A percentile compares a stretch with the other conserved stretches of the same genome.
Conservation (phyloP, 2,797 vertebrate species). For the Enteromius viviparus region DNA sequence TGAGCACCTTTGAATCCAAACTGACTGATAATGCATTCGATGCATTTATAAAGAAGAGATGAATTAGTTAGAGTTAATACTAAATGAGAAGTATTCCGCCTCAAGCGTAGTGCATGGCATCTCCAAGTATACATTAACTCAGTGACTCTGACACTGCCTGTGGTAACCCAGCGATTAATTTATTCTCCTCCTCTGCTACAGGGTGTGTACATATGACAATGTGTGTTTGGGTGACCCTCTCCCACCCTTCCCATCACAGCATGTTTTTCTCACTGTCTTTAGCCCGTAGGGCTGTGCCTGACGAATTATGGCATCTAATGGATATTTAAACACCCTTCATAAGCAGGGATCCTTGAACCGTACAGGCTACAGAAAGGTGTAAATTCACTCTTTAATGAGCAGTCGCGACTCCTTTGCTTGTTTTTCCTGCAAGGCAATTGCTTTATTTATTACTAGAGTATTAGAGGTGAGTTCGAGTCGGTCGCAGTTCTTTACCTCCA, state of each 20-base stretch:
- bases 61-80: background rate
- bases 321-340: slow-evolving; percentile 55
- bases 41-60: background rate
- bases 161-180: slow-evolving; percentile 4
- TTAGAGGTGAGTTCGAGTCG: background rate
- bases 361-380: slow-evolving; percentile 37
- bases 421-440: slow-evolving; percentile 28
- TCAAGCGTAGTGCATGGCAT: background rate
- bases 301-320: slow-evolving; percentile 53
- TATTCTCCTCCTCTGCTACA: slow-evolving; percentile 6
- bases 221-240: slow-evolving; percentile 17
- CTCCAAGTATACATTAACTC: slow-evolving; percentile 11
- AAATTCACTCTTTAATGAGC: slow-evolving; percentile 52
- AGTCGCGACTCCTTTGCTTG: background rate
- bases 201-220: slow-evolving; percentile 26
- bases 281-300: slow-evolving; percentile 7
- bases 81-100: background rate
- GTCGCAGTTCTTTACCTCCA: background rate
- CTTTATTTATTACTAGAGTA: slow-evolving; percentile 44
- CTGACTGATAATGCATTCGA: background rate
- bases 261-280: background rate
- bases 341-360: slow-evolving; percentile 27
- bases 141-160: slow-evolving; percentile 2
- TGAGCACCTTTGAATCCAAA: background rate
- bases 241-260: background rate